phyloP scores from a whole-genome alignment of 2,888 invertebrate genomes.

The Acleris emargana region DNA sequence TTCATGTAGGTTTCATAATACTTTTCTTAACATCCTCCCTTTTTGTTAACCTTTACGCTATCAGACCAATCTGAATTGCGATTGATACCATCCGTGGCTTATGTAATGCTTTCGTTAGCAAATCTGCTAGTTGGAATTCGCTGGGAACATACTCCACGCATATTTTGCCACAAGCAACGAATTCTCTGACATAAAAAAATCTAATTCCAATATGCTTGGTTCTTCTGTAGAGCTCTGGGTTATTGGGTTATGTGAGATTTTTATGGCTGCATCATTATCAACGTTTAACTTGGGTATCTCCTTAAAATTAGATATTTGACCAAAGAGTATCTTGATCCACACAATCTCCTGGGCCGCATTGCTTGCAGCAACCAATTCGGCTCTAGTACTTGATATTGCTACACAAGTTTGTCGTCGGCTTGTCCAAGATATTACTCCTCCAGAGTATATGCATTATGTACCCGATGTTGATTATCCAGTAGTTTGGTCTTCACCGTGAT shows the following conservation, averaged over 20 bases:
- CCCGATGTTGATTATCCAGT: slow-evolving; percentile 4
- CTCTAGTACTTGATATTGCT: not conserved
- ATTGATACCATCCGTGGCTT: not conserved
- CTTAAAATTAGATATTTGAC: slow-evolving; percentile 6
- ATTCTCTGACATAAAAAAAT: too few species aligned
- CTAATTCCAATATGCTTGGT: slow-evolving; percentile 10
- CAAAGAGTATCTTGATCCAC: not conserved
- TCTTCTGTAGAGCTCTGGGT: slow-evolving; percentile 5
- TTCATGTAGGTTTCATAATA: too few species aligned
- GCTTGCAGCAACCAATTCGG: slow-evolving; percentile 6
- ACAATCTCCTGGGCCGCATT: not conserved
- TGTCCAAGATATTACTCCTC: not conserved
- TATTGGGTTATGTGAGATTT: slow-evolving; percentile 1
- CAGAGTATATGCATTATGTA: not conserved
- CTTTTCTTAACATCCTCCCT: not conserved
- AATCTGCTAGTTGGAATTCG: not conserved
- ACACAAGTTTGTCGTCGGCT: not conserved
- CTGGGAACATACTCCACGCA: not conserved
- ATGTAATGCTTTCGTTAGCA: not conserved
- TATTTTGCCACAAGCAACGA: not conserved
- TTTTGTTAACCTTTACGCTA: not conserved
- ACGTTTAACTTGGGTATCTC: slow-evolving; percentile 1
- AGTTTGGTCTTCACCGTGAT: not conserved
- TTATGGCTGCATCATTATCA: slow-evolving; percentile 9
- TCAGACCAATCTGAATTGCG: not conserved